Base-by-base conservation (phyloP, 2,888 invertebrate species). In the Caenorhabditis zanzibari region DNA sequence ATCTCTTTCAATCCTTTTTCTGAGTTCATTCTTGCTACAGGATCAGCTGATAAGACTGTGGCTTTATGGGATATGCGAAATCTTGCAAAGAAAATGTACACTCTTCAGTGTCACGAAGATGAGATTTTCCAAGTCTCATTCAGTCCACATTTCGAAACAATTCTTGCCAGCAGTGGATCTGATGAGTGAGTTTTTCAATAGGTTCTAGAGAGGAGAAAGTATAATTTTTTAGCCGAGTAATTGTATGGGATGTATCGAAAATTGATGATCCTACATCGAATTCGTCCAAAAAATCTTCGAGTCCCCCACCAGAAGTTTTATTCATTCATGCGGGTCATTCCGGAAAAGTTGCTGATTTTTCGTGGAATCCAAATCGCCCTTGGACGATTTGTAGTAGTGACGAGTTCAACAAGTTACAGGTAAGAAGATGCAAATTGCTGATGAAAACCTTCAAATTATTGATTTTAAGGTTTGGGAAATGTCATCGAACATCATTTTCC, bases 301-400 rank as follows among this genome's bases (percentile, higher is more conserved):
- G 41, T 12, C 83, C 86, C 16, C 87, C 87, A 19, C 88, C 88
- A 44, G 91, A 91, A 81, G 86, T 91, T 12, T 76, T 94, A 92
- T 97, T 97, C 92, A 97, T 99, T 90, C 98, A 99, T 92, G 98
- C 98, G 66, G 98, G 98, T 0, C 98, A 99, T 93, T 98, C 98
- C 0, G 98, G 98, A 49, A 99, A 99, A 94, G 98, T 99, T 89
- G 98, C 98, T 0, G 99, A 99, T 94, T 99, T 99, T 94, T 98
- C 98, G 12, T 99, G 99, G 99, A 99, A 99, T 94, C 98, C 98
- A 63, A 99, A 98, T 92, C 98, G 99, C 93, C 97, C 98, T 0
- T 99, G 99, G 99, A 98, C 99, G 69, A 97, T 99, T 90, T 99
- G 98, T 93, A 98, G 98, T 0, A 98, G 99, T 4, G 98, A 98